Evolutionary conservation across 2,113 vertebrate genomes (phyloP).

Genomic region (Notothenia coriiceps): DNA sequence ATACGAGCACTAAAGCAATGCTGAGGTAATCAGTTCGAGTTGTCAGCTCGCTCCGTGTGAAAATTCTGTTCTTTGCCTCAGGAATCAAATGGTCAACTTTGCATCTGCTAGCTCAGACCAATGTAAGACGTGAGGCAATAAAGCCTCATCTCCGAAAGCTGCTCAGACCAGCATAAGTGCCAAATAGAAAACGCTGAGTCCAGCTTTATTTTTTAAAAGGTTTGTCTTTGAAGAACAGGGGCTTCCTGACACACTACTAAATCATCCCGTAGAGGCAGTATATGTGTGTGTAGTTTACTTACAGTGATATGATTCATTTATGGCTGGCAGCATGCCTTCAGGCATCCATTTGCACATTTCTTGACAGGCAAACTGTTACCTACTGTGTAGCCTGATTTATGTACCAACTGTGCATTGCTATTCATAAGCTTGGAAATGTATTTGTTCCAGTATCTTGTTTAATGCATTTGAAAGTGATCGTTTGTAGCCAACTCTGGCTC

Average conservation of each 20-base stretch:
- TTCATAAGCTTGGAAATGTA: constrained; percentile 11
- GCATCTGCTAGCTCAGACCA: constrained; percentile 36
- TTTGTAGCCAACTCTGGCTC: not conserved
- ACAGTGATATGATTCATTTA: constrained; percentile 19
- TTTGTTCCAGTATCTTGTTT: constrained; percentile 4
- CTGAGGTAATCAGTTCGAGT: constrained; percentile 20
- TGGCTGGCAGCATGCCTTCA: constrained; percentile 27
- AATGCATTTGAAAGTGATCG: not conserved
- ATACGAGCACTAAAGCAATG: not conserved
- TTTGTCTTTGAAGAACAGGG: constrained; percentile 53
- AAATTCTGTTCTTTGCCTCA: constrained; percentile 19
- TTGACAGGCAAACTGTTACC: constrained; percentile 28
- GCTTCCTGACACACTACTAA: constrained; percentile 43
- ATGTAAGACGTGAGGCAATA: constrained; percentile 35
- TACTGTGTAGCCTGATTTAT: constrained; percentile 45
- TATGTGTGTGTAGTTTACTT: constrained; percentile 46
- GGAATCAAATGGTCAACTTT: constrained; percentile 41
- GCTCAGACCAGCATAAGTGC: constrained; percentile 45
- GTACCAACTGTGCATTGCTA: not conserved
- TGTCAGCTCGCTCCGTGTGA: constrained; percentile 11
- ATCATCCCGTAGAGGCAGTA: constrained; percentile 29
- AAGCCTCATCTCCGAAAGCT: constrained; percentile 20
- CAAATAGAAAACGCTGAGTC: constrained; percentile 40
- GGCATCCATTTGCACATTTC: constrained; percentile 31
- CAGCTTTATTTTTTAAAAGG: constrained; percentile 46